phyloP scores from a whole-genome alignment of 2,113 vertebrate species.

The Serinus canaria region DNA sequence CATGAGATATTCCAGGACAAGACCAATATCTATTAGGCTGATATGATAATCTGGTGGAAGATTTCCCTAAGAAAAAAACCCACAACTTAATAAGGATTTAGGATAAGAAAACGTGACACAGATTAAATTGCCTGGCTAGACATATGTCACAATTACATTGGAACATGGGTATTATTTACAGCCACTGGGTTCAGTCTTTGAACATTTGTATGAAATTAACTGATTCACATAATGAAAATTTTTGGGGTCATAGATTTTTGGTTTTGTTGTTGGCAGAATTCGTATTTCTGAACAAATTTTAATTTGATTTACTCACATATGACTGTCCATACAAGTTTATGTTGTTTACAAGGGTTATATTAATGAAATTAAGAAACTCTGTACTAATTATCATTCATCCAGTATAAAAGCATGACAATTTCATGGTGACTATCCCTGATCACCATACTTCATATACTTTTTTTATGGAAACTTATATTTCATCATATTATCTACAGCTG shows the following conservation, averaged over 20 bases:
- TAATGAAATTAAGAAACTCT: neutral
- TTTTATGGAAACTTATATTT: neutral
- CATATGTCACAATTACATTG: neutral
- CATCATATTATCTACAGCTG: neutral
- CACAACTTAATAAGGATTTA: neutral
- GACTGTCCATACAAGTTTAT: neutral
- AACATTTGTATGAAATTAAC: neutral
- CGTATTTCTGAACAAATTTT: neutral
- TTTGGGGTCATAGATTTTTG: neutral
- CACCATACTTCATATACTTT: neutral
- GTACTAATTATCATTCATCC: neutral
- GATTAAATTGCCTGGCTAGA: neutral
- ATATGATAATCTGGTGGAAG: conserved; percentile 98
- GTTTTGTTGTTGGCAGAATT: neutral
- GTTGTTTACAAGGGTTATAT: neutral
- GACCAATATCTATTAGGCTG: conserved; percentile 95
- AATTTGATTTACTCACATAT: neutral
- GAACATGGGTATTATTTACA: neutral
- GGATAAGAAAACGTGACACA: neutral
- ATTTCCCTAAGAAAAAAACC: conserved; percentile 81
- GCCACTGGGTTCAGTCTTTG: neutral
- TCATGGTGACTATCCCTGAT: neutral
- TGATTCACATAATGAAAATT: neutral
- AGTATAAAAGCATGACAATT: neutral
- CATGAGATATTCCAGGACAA: conserved; percentile 97